Conservation (phyloP, 2,113 vertebrate genomes). For the Psilopsiagon aurifrons region DNA sequence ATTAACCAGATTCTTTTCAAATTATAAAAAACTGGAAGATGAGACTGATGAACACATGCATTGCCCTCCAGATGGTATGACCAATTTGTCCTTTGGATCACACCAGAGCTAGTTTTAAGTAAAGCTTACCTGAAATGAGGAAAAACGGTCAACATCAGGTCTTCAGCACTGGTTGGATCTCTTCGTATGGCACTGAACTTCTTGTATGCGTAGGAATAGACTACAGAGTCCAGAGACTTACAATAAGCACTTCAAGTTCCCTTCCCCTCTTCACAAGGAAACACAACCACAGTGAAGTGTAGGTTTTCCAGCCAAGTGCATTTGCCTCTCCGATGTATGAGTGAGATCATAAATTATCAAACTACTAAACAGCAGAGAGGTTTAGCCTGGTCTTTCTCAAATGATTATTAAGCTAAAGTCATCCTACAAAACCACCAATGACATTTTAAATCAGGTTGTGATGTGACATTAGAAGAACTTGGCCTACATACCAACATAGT, state of each 20-base stretch:
- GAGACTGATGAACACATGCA: neutral
- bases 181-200: neutral
- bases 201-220: accelerated
- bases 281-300: neutral
- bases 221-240: neutral
- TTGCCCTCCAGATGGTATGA: neutral
- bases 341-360: neutral
- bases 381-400: neutral
- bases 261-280: neutral
- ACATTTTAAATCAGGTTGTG: neutral
- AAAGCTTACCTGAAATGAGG: neutral
- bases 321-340: neutral
- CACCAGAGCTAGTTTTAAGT: neutral
- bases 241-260: neutral
- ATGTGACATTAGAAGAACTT: neutral
- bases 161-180: neutral
- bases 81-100: neutral
- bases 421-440: neutral
- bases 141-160: neutral
- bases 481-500: neutral
- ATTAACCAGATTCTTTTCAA: neutral
- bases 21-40: neutral
- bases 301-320: neutral
- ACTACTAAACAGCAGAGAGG: neutral
- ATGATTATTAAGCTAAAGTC: neutral